Evolutionary conservation across 2,888 invertebrate species (phyloP), one percentile per base, ranked within the genome.

Genomic region (Strigamia crassipes): DNA sequence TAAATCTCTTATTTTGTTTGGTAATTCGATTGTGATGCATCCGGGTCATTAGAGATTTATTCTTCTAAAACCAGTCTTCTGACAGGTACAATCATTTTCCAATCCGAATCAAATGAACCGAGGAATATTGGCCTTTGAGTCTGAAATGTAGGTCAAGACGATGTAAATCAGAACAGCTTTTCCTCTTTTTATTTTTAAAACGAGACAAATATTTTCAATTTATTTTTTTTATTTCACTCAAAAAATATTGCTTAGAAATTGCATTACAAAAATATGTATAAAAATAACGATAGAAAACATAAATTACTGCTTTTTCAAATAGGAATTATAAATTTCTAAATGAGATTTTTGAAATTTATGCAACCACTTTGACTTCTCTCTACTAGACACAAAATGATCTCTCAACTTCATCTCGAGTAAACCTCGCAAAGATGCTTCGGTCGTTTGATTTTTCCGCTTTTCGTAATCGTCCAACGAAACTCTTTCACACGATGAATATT

Each of bases 351-450:
- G 42, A 21, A 82, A 82, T 23, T 38, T 42, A 18, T 82, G 78
- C 79, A 82, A 21, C 78, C 78, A 82, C 78, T 78, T 82, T 9
- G 78, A 42, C 18, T 82, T 82, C 15, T 82, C 79, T 18, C 56
- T 82, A 13, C 78, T 56, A 0, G 82, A 46, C 34, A 82, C 42
- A 10, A 18, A 46, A 6, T 8, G 12, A 21, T 79, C 79, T n/a
- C 79, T 79, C 8, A 82, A 27, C 18, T 78, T 38, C n/a, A 51
- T 31, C n/a, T 82, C 41, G 27, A 82, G 42, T 46, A 82, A 56
- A 31, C 42, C 51, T 46, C 51, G 13, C 15, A 82, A 51, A n/a
- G 51, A 78, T 23, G 23, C 38, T 15, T 82, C 31, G 13, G 82
- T 78, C n/a, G 27, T 38, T 31, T 38, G 23, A 15, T 79, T 12